Evolutionary conservation across 2,797 vertebrate genomes (phyloP).

Genomic region (Nyctibius grandis): DNA sequence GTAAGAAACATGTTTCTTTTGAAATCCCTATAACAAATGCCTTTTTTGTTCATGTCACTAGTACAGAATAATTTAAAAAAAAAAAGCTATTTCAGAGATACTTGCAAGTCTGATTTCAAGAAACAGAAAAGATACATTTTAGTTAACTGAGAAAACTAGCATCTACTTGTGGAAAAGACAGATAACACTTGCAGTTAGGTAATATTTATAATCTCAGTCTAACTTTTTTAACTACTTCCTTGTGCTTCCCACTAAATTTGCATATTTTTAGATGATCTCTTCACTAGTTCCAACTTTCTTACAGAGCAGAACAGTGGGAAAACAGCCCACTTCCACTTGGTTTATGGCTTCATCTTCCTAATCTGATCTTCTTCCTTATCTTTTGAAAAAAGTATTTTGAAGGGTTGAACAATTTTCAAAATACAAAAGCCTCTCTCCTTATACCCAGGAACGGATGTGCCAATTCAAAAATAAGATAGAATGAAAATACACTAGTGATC

Average conservation of each 20-base stretch:
- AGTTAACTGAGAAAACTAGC: neutral
- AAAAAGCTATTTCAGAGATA: neutral
- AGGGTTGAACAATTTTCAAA: neutral
- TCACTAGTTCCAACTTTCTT: neutral
- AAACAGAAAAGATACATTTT: neutral
- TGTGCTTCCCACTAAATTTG: neutral
- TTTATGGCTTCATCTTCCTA: neutral
- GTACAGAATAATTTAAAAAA: neutral
- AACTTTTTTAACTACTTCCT: neutral
- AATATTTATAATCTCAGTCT: neutral
- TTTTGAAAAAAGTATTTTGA: neutral
- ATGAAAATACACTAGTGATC: neutral
- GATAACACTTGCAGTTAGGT: neutral
- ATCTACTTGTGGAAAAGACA: neutral
- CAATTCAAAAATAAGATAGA: neutral
- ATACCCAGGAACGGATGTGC: neutral
- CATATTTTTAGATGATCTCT: neutral
- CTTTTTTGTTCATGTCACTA: neutral
- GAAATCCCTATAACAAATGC: neutral
- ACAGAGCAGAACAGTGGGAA: neutral
- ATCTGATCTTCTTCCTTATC: neutral
- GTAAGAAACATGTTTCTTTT: neutral
- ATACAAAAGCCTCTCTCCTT: neutral
- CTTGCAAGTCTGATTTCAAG: neutral
- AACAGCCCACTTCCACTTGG: neutral